phyloP scores from a whole-genome alignment of 1,140 invertebrate genomes.

The Drosophila lacteicornis region DNA sequence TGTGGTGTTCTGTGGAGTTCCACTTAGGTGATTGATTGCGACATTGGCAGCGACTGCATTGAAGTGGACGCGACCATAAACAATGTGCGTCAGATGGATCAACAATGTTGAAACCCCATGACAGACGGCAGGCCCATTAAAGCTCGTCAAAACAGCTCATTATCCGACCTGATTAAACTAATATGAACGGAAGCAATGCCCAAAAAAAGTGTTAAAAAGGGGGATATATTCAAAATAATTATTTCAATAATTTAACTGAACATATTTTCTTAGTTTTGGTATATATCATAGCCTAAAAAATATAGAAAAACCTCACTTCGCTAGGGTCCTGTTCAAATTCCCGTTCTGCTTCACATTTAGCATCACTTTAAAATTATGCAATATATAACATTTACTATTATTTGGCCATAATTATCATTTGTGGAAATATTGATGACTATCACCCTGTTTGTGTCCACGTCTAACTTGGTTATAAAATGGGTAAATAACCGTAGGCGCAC shows the following conservation, averaged over 20 bases:
- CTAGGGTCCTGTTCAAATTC: not conserved
- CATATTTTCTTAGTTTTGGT: too few species aligned
- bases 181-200: not conserved
- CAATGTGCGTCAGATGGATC: constrained; percentile 42
- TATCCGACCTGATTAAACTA: constrained; percentile 4
- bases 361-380: not conserved
- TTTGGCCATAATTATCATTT: constrained; percentile 3
- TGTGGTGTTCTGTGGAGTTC: constrained; percentile 12
- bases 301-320: not conserved
- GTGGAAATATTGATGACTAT: constrained; percentile 20
- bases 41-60: constrained; percentile 27
- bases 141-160: constrained; percentile 20
- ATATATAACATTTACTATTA: not conserved
- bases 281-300: too few species aligned
- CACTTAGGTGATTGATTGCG: constrained; percentile 50
- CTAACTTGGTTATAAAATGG: constrained; percentile 8
- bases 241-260: not conserved
- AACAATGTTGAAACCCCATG: constrained; percentile 18
- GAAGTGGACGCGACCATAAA: constrained; percentile 27
- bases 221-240: not conserved
- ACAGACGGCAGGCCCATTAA: constrained; percentile 29
- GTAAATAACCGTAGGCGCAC: constrained; percentile 1
- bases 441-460: not conserved
- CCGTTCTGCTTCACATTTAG: not conserved
- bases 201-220: not conserved